These are phyloP conservation scores for Dichetophora obliterata DNA, from an alignment of 2,888 invertebrate species.

Conservation along the genomic window DNA sequence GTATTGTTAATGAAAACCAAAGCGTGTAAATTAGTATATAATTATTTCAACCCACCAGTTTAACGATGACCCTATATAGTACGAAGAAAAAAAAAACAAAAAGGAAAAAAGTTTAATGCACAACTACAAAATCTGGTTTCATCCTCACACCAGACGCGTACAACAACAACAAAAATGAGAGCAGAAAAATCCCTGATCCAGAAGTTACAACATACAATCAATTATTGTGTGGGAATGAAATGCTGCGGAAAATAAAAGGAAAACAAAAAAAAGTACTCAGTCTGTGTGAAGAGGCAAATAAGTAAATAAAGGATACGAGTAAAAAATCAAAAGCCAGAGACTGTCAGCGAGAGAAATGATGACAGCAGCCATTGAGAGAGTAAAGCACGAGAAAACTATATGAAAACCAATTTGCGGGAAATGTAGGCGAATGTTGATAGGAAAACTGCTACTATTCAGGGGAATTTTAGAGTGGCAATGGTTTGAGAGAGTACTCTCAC, in stretches of 20 bases:
- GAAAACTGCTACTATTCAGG: background rate
- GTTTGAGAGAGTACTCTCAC: constrained; percentile 34
- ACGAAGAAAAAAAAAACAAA: background rate
- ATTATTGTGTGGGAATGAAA: constrained; percentile 56
- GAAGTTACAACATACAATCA: constrained; percentile 59
- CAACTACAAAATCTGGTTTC: constrained; percentile 65
- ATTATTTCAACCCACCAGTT: constrained; percentile 3
- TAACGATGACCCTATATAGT: constrained; percentile 6
- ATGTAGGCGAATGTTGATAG: background rate
- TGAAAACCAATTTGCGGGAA: background rate
- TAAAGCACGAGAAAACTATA: no score
- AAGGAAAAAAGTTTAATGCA: constrained; percentile 57
- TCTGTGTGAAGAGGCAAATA: constrained; percentile 47
- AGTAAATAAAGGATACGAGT: background rate
- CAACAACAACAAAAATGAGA: constrained; percentile 38
- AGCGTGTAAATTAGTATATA: background rate
- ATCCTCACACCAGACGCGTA: constrained; percentile 52
- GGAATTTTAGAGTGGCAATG: background rate
- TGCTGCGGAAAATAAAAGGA: constrained; percentile 11
- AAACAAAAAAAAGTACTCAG: constrained; percentile 51
- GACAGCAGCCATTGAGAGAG: background rate
- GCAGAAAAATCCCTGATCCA: constrained; percentile 44
- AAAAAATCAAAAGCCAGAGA: background rate
- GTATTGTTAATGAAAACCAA: background rate
- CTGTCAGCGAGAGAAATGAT: background rate